Evolutionary conservation across 2,113 vertebrate genomes (phyloP).

Genomic region (Pseudopipra pipra): DNA sequence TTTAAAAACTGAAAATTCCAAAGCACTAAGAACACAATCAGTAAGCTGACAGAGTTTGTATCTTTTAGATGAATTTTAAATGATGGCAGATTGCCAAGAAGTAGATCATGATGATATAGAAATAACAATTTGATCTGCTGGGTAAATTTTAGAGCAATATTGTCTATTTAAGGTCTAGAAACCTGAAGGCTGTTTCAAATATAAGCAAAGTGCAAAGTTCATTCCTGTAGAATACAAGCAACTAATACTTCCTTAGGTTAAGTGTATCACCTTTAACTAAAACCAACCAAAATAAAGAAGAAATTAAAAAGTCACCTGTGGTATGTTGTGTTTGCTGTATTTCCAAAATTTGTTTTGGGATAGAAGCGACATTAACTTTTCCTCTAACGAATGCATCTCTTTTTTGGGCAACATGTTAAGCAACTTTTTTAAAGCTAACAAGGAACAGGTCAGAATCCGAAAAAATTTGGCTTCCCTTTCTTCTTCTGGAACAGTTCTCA

Average conservation of each 20-base stretch:
- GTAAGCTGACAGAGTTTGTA: not conserved
- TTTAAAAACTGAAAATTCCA: not conserved
- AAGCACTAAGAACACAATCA: not conserved
- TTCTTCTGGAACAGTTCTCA: constrained; percentile 87
- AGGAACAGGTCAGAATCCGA: constrained; percentile 89
- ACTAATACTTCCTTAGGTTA: not conserved
- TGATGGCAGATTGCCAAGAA: not conserved
- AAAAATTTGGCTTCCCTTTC: constrained; percentile 91
- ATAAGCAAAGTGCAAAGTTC: not conserved
- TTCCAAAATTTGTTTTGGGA: constrained; percentile 95
- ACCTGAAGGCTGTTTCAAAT: not conserved
- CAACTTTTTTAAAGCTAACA: constrained; percentile 91
- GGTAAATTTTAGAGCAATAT: not conserved
- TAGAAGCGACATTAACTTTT: constrained; percentile 79
- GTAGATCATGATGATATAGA: not conserved
- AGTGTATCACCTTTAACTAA: not conserved
- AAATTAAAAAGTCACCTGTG: constrained; percentile 81
- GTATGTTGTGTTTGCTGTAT: constrained; percentile 86
- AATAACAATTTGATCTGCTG: not conserved
- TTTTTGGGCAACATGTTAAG: constrained; percentile 80
- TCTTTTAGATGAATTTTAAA: not conserved
- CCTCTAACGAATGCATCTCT: constrained; percentile 79
- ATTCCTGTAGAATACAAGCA: not conserved
- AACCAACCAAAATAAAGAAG: not conserved
- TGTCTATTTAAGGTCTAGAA: not conserved